Evolutionary conservation across 2,797 vertebrate genomes (phyloP).

Genomic region (Cercopithecus neglectus): DNA sequence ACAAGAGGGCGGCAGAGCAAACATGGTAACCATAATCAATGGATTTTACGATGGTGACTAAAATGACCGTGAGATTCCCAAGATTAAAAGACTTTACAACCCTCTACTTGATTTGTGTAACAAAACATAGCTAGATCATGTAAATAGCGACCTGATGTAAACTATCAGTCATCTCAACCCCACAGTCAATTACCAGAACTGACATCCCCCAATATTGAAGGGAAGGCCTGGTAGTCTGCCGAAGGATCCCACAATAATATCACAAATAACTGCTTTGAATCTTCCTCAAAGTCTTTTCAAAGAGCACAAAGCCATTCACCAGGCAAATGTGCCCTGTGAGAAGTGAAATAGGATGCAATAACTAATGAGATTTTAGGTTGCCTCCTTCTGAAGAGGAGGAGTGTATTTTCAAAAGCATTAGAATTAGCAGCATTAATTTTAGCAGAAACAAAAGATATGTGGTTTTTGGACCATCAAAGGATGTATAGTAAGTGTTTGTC

Average conservation of each 20-base stretch:
- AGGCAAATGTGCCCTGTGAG: background rate
- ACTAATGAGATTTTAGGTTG: background rate
- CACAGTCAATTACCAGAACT: background rate
- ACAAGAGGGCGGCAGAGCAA: background rate
- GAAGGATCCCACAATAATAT: background rate
- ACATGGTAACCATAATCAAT: background rate
- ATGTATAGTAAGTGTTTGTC: background rate
- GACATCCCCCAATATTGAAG: background rate
- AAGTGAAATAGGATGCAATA: background rate
- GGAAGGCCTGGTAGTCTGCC: background rate
- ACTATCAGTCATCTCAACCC: background rate
- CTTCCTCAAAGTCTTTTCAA: background rate
- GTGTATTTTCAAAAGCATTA: background rate
- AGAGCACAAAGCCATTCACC: background rate
- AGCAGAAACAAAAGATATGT: background rate
- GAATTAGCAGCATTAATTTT: background rate
- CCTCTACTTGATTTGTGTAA: background rate
- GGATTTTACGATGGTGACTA: rapidly evolving
- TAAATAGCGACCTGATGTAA: background rate
- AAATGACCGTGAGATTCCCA: background rate
- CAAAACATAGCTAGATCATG: background rate
- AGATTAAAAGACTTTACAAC: background rate
- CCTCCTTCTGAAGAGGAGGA: background rate
- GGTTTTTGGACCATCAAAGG: background rate
- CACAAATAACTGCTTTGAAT: background rate